These are phyloP conservation scores for Bombus pascuorum DNA, from an alignment of 1,140 invertebrate species.

Conservation along the genomic window DNA sequence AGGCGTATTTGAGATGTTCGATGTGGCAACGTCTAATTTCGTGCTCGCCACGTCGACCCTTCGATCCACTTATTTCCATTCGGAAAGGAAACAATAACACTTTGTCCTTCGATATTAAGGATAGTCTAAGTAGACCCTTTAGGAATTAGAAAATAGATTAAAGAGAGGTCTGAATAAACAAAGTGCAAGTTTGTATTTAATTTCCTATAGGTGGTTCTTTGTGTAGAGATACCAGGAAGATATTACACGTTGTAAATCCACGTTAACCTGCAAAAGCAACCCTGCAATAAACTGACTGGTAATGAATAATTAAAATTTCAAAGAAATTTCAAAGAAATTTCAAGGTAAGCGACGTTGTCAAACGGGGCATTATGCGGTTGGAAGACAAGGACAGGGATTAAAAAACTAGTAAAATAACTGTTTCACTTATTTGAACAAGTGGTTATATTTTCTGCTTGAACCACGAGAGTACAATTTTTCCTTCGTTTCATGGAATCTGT, in stretches of 20 bases:
- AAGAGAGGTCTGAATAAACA: no score
- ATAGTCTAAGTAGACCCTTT: no score
- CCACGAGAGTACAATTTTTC: not conserved
- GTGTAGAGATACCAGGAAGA: rapidly evolving
- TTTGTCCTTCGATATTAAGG: no score
- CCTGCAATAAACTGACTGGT: not conserved
- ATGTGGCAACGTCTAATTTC: slow-evolving; percentile 10
- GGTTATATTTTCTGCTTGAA: not conserved
- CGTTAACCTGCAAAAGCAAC: rapidly evolving
- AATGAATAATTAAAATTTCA: not conserved
- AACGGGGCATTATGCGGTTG: not conserved
- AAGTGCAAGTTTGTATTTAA: no score
- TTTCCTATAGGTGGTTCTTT: rapidly evolving
- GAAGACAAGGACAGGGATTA: slow-evolving; percentile 53
- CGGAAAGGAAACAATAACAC: no score
- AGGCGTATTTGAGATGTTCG: not conserved
- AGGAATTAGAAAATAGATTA: no score
- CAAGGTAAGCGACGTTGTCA: not conserved
- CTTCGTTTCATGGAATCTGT: no score
- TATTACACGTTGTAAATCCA: no score
- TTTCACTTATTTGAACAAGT: not conserved
- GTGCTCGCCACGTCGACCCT: not conserved
- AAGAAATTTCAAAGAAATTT: no score
- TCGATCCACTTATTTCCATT: not conserved
- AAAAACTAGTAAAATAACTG: slow-evolving; percentile 55